Conservation (phyloP, 2,888 invertebrate species). For the Linnaemya vulpina region DNA sequence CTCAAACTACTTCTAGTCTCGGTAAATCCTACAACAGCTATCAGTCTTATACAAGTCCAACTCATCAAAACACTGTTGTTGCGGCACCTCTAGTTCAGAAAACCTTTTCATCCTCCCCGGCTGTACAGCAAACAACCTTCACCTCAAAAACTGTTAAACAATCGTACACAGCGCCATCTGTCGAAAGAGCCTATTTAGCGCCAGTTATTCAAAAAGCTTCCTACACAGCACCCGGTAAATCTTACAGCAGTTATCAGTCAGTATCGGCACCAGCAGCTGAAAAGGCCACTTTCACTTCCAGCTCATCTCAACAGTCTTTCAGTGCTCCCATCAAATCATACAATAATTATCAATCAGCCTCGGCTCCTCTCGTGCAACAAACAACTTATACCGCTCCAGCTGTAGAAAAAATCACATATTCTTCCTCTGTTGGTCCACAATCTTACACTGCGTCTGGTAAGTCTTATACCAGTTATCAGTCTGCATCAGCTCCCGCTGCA, state of each 20-base stretch:
- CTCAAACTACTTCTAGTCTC: constrained; percentile 12
- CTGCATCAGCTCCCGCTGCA: constrained; percentile 45
- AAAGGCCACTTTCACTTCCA: constrained; percentile 34
- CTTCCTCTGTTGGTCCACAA: constrained; percentile 37
- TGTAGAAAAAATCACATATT: constrained; percentile 8
- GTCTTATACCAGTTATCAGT: constrained; percentile 63
- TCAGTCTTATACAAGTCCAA: constrained; percentile 43
- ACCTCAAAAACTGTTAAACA: constrained; percentile 38
- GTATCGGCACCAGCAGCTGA: constrained; percentile 50
- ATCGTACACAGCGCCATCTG: constrained; percentile 59
- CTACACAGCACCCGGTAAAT: constrained; percentile 43
- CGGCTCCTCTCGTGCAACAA: constrained; percentile 33
- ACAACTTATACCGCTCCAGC: constrained; percentile 32
- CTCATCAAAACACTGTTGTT: constrained; percentile 12
- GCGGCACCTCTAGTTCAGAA: constrained; percentile 22
- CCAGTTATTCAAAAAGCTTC: constrained; percentile 49
- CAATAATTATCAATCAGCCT: constrained; percentile 34
- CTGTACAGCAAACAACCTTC: constrained; percentile 28
- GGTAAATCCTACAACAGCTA: constrained; percentile 46
- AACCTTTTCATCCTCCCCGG: constrained; percentile 21
- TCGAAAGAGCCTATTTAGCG: constrained; percentile 45
- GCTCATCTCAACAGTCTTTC: constrained; percentile 41
- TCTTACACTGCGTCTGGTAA: constrained; percentile 50
- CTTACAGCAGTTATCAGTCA: constrained; percentile 49
- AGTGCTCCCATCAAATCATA: constrained; percentile 34